Conservation (phyloP, 1,140 invertebrate species). For the Orchesella cincta region DNA sequence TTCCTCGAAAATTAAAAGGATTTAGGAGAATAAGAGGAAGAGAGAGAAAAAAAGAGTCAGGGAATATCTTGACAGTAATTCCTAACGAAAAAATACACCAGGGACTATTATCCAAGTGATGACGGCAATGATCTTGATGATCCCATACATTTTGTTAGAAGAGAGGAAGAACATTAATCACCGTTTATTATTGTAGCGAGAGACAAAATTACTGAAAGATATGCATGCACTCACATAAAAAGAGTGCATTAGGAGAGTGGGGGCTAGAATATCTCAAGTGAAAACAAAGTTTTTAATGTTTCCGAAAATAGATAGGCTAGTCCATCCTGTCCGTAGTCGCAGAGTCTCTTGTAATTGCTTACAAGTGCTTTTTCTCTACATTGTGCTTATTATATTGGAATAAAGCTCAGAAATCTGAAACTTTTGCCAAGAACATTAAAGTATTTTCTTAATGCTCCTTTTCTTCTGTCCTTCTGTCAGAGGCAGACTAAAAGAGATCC, state of each 20-base stretch:
- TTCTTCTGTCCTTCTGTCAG: no score
- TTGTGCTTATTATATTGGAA: slow-evolving; percentile 4
- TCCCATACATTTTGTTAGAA: background rate
- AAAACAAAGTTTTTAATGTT: slow-evolving; percentile 20
- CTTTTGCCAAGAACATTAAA: slow-evolving; percentile 17
- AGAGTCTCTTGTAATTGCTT: no score
- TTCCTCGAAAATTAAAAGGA: no score
- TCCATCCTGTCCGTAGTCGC: background rate
- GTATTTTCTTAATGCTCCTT: no score
- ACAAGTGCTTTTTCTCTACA: no score
- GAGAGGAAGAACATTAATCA: background rate
- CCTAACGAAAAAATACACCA: background rate
- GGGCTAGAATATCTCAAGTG: background rate
- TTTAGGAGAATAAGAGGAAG: no score
- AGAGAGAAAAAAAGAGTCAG: background rate
- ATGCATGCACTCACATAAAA: background rate
- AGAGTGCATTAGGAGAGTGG: background rate
- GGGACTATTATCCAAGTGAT: background rate
- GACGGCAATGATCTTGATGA: background rate
- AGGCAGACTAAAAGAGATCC: no score
- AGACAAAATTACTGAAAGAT: background rate
- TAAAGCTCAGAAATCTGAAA: slow-evolving; percentile 12
- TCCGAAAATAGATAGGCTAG: background rate
- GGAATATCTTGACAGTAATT: background rate
- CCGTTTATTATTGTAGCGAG: background rate